These are phyloP conservation scores for Clamator glandarius DNA, from an alignment of 2,797 vertebrate genomes.

Conservation along the genomic window DNA sequence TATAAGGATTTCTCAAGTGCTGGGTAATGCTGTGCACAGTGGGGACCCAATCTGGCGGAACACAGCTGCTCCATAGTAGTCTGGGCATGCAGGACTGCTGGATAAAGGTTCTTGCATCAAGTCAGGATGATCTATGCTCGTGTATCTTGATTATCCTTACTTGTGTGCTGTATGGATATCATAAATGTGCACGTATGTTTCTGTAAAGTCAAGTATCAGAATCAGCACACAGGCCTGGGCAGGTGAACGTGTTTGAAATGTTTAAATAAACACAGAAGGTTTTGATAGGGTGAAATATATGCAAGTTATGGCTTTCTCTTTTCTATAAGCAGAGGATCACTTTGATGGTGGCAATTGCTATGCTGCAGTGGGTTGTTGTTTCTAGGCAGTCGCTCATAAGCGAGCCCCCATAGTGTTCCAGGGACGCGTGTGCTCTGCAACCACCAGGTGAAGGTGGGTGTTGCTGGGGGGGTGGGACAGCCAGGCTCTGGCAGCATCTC, in stretches of 20 bases:
- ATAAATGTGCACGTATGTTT: background rate
- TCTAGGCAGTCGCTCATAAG: background rate
- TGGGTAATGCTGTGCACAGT: background rate
- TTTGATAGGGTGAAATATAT: background rate
- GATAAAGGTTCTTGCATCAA: background rate
- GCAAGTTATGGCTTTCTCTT: background rate
- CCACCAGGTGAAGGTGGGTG: background rate
- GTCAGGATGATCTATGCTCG: background rate
- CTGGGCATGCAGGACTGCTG: background rate
- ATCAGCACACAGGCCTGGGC: background rate
- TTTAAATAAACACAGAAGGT: background rate
- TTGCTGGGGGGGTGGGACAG: background rate
- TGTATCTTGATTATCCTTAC: background rate
- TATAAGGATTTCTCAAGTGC: background rate
- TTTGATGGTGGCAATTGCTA: background rate
- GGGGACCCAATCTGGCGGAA: background rate
- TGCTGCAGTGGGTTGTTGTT: background rate
- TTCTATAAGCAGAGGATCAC: background rate
- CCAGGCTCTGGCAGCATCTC: background rate
- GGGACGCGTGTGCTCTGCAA: background rate
- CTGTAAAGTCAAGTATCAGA: background rate
- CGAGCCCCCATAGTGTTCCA: accelerated
- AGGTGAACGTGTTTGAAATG: background rate
- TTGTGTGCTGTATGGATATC: background rate
- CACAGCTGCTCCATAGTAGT: background rate